A percentile compares a stretch with the other conserved stretches of the same genome.
phyloP scores from a whole-genome alignment of 2,888 invertebrate species.

The Andrena chrysosceles region DNA sequence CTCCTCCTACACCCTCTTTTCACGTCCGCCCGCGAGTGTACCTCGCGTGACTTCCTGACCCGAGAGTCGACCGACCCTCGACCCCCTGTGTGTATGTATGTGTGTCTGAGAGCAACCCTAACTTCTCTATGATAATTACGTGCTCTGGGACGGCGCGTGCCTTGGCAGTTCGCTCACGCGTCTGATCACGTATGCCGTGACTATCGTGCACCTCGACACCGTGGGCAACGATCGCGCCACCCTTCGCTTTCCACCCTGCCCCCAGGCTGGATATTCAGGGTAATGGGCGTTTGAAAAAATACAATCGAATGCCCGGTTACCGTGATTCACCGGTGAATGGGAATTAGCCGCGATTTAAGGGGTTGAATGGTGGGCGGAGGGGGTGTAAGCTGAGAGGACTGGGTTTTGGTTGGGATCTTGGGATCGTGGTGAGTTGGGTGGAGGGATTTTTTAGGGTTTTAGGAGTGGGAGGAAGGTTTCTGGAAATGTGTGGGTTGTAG shows the following conservation, averaged over 20 bases:
- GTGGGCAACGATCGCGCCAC: constrained; percentile 73
- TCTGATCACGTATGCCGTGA: constrained; percentile 78
- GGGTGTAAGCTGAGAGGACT: neutral
- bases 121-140: constrained; percentile 81
- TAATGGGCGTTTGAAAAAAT: constrained; percentile 48
- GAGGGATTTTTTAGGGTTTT: too few relatives aligned
- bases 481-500: too few relatives aligned
- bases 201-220: constrained; percentile 78
- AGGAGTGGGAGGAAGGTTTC: too few relatives aligned
- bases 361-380: neutral
- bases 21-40: constrained; percentile 62
- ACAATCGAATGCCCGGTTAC: constrained; percentile 60
- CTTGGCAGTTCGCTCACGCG: constrained; percentile 78
- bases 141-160: constrained; percentile 81
- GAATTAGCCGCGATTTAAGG: constrained; percentile 1
- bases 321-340: constrained; percentile 38
- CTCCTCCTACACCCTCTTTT: constrained; percentile 50
- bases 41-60: constrained; percentile 82
- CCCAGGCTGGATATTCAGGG: constrained; percentile 33
- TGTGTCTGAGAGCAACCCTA: constrained; percentile 66
- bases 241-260: constrained; percentile 18
- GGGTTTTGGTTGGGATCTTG: too few relatives aligned
- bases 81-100: constrained; percentile 43
- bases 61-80: constrained; percentile 66
- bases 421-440: too few relatives aligned